Evolutionary conservation across 1,140 invertebrate species (phyloP).

Genomic region (Sipha flava): DNA sequence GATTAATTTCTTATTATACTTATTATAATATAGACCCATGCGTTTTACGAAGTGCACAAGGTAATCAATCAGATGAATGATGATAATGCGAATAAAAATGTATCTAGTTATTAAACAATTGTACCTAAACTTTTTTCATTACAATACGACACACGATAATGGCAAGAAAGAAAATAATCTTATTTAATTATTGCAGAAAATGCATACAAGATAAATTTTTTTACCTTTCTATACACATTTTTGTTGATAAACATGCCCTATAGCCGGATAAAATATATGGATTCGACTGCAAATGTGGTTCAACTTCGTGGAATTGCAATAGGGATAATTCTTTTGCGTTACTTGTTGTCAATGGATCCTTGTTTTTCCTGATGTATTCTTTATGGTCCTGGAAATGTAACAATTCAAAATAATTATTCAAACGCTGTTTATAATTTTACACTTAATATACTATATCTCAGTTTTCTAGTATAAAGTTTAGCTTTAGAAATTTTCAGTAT

Average conservation of each 20-base stretch:
- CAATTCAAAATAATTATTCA: neutral
- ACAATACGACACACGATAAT: neutral
- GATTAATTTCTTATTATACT: no score
- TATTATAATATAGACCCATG: no score
- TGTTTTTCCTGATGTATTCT: neutral
- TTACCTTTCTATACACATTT: constrained; percentile 79
- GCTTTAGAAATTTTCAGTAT: no score
- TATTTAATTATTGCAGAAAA: neutral
- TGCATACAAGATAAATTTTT: neutral
- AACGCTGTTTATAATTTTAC: no score
- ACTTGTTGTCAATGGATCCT: constrained; percentile 33
- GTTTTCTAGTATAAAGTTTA: no score
- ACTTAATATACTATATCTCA: no score
- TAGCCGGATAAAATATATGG: constrained; percentile 66
- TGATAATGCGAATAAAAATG: no score
- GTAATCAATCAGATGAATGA: no score
- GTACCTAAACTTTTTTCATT: no score
- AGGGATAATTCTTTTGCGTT: constrained; percentile 38
- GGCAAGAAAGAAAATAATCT: no score
- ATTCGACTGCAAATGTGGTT: constrained; percentile 74
- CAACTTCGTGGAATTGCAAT: constrained; percentile 54
- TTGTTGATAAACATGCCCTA: constrained; percentile 66
- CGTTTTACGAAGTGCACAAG: no score
- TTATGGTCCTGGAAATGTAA: neutral
- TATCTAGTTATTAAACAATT: no score